Percentiles rank a stretch among this genome's conserved stretches.
Evolutionary conservation across 2,888 invertebrate species (phyloP).

Genomic region (Polymixis flavicincta): DNA sequence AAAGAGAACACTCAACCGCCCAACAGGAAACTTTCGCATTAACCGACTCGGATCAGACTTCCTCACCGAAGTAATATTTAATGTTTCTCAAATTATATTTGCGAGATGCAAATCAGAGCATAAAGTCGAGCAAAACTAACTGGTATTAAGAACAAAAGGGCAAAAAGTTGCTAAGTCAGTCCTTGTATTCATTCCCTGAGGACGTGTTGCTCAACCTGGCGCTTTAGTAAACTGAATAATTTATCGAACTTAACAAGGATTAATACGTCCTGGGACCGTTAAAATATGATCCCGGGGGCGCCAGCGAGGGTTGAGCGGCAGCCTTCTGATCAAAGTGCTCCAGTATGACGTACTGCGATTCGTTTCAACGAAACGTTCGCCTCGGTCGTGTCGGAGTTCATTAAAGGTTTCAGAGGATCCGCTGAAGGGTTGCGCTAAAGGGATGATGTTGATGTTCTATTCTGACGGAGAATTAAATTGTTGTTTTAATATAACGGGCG

Average conservation of each 20-base stretch:
- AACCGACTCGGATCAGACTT: conserved; percentile 57
- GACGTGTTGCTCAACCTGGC: conserved; percentile 59
- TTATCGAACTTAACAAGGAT: conserved; percentile 85
- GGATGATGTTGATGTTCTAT: conserved; percentile 35
- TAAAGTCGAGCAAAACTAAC: conserved; percentile 68
- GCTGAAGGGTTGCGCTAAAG: conserved; percentile 24
- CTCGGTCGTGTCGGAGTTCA: conserved; percentile 44
- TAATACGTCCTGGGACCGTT: conserved; percentile 81
- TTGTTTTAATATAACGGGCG: conserved; percentile 32
- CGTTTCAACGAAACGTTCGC: conserved; percentile 7
- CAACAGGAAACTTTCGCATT: conserved; percentile 59
- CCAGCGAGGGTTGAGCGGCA: conserved; percentile 13
- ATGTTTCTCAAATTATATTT: conserved; percentile 68
- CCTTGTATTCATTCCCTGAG: conserved; percentile 52
- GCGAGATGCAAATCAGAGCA: conserved; percentile 63
- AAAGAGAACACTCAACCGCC: conserved; percentile 27
- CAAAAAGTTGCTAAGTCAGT: conserved; percentile 66
- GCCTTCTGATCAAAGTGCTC: conserved; percentile 58
- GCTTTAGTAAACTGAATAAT: conserved; percentile 80
- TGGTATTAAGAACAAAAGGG: conserved; percentile 71
- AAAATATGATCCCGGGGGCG: conserved; percentile 75
- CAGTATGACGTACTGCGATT: conserved; percentile 29
- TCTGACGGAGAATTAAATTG: conserved; percentile 39
- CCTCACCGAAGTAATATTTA: conserved; percentile 65
- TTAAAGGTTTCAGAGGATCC: conserved; percentile 36